These are phyloP conservation scores for Drosophila pseudotakahashii DNA, from an alignment of 2,888 invertebrate species.

Conservation along the genomic window DNA sequence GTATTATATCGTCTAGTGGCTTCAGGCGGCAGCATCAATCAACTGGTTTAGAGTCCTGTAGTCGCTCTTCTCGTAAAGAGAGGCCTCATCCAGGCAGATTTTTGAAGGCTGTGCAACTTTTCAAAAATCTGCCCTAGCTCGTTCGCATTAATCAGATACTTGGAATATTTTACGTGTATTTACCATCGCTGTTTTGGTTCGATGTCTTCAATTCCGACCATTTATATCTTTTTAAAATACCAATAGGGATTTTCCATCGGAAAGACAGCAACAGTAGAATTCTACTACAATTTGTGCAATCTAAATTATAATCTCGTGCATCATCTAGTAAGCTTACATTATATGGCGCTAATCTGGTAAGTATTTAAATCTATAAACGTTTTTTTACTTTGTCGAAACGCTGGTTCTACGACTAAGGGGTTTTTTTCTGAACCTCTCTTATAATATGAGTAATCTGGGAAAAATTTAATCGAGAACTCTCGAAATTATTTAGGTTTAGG, in stretches of 20 bases:
- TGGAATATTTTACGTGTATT: conserved; percentile 79
- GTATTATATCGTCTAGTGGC: conserved; percentile 63
- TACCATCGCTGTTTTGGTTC: conserved; percentile 72
- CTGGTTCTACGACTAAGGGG: neutral
- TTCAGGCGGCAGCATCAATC: conserved; percentile 69
- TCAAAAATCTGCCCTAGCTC: conserved; percentile 58
- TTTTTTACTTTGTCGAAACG: neutral
- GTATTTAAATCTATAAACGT: conserved; percentile 17
- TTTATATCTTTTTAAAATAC: conserved; percentile 72
- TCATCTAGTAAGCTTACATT: conserved; percentile 61
- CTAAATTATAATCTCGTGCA: conserved; percentile 29
- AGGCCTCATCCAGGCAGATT: conserved; percentile 67
- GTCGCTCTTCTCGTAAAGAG: conserved; percentile 68
- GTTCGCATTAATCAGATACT: conserved; percentile 46
- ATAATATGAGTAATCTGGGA: neutral
- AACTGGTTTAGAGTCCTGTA: conserved; percentile 54
- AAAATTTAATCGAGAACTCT: neutral
- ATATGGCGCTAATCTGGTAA: conserved; percentile 45
- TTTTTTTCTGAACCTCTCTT: neutral
- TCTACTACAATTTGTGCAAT: conserved; percentile 29
- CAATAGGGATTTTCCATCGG: conserved; percentile 30
- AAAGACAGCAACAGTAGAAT: conserved; percentile 62
- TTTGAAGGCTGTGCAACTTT: conserved; percentile 43
- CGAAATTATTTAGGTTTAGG: neutral
- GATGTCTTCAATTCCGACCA: conserved; percentile 18